A percentile compares a stretch with the other conserved stretches of the same genome.
Conservation (phyloP, 2,113 vertebrate genomes). For the Anguilla japonica region DNA sequence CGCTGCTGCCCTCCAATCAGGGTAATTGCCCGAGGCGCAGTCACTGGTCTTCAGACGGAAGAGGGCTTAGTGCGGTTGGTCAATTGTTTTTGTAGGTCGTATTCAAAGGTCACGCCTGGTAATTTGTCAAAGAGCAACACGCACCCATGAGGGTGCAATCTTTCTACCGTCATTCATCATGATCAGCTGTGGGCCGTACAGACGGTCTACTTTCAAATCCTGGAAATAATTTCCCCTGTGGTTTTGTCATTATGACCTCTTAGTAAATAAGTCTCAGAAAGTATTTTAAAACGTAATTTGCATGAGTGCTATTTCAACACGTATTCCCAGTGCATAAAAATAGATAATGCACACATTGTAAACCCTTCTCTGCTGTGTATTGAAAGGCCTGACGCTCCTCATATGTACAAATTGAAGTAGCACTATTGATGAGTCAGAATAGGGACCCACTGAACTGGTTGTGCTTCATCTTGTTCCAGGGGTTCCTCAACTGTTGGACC, state of each 20-base stretch:
- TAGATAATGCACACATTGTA: background rate
- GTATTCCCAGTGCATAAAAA: constrained; percentile 58
- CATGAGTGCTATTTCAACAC: background rate
- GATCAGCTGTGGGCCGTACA: constrained; percentile 65
- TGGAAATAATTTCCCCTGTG: constrained; percentile 18
- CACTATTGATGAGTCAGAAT: constrained; percentile 55
- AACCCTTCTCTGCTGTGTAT: too few species aligned
- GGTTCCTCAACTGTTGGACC: constrained; percentile 57
- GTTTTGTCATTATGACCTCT: constrained; percentile 44
- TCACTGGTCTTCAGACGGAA: constrained; percentile 66
- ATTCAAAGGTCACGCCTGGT: constrained; percentile 64
- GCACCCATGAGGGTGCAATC: constrained; percentile 41
- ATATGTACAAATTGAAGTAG: too few species aligned
- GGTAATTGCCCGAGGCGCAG: constrained; percentile 64
- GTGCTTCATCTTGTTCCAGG: constrained; percentile 57
- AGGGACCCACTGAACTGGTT: constrained; percentile 69
- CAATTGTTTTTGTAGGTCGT: constrained; percentile 69
- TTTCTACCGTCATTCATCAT: constrained; percentile 51
- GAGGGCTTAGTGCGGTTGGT: constrained; percentile 60
- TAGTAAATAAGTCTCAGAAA: constrained; percentile 32
- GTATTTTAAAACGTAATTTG: background rate
- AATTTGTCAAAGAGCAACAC: constrained; percentile 64
- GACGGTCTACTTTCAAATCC: constrained; percentile 50
- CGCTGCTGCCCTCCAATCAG: constrained; percentile 65
- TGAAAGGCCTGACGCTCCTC: too few species aligned